Evolutionary conservation across 2,113 vertebrate species (phyloP).

Genomic region (Nipponia nippon): DNA sequence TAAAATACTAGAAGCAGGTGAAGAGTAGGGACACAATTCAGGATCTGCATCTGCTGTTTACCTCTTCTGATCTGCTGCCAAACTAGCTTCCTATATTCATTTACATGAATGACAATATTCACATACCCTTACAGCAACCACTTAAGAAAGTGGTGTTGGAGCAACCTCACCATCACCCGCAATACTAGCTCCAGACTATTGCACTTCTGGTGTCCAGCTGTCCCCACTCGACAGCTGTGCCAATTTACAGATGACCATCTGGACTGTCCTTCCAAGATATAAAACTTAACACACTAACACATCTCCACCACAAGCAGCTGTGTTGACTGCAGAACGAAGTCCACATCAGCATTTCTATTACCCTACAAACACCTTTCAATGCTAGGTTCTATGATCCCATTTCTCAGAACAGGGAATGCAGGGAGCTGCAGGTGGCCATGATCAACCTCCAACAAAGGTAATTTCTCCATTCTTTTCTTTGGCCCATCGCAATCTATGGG

Average conservation of each 20-base stretch:
- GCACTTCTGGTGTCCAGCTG: background rate
- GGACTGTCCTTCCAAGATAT: background rate
- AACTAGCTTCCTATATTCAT: background rate
- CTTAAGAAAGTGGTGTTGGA: background rate
- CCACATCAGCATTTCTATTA: background rate
- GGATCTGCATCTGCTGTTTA: background rate
- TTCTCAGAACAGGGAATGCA: background rate
- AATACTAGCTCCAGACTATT: background rate
- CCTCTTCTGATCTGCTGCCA: background rate
- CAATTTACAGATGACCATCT: background rate
- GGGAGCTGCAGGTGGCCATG: background rate
- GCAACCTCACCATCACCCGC: background rate
- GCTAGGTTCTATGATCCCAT: background rate
- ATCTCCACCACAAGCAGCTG: background rate
- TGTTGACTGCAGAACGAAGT: background rate
- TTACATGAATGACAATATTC: background rate
- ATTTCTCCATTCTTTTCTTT: background rate
- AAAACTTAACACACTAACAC: background rate
- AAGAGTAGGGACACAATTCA: background rate
- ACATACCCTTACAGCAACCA: background rate
- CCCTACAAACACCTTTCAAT: background rate
- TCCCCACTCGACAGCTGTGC: background rate
- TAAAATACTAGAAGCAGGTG: background rate
- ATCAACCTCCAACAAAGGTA: background rate
- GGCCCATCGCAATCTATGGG: background rate